Evolutionary conservation across 1,140 invertebrate genomes (phyloP).

Genomic region (Eumeta japonica): DNA sequence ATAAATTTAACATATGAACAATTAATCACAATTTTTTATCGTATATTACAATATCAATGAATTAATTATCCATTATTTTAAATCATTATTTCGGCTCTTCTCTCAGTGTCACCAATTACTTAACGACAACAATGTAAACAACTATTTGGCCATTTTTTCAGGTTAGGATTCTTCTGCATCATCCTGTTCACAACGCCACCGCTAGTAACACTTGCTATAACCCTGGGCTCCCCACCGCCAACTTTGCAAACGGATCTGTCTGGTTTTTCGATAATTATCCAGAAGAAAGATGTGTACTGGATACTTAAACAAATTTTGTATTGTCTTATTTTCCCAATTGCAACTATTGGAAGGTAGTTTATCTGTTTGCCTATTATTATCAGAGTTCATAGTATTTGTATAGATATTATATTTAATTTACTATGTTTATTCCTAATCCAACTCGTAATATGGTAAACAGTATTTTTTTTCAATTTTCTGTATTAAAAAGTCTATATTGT

Average conservation of each 20-base stretch:
- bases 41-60: no score
- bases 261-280: constrained; percentile 20
- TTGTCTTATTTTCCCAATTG: constrained; percentile 65
- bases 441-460: no score
- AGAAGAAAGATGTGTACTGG: constrained; percentile 52
- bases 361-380: neutral
- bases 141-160: constrained; percentile 13
- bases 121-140: no score
- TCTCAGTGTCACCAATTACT: no score
- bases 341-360: constrained; percentile 66
- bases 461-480: no score
- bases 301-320: constrained; percentile 58
- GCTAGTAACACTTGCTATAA: constrained; percentile 55
- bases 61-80: no score
- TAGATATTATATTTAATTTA: neutral
- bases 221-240: constrained; percentile 59
- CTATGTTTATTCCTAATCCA: no score
- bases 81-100: no score
- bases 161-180: constrained; percentile 54
- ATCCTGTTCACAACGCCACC: constrained; percentile 58
- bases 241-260: constrained; percentile 36
- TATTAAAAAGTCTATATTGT: no score
- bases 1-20: no score
- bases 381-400: constrained; percentile 3
- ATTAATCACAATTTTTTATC: no score